Evolutionary conservation across 23 tunicate genomes (phyloP).

Genomic region (Aplidium turbinatum): DNA sequence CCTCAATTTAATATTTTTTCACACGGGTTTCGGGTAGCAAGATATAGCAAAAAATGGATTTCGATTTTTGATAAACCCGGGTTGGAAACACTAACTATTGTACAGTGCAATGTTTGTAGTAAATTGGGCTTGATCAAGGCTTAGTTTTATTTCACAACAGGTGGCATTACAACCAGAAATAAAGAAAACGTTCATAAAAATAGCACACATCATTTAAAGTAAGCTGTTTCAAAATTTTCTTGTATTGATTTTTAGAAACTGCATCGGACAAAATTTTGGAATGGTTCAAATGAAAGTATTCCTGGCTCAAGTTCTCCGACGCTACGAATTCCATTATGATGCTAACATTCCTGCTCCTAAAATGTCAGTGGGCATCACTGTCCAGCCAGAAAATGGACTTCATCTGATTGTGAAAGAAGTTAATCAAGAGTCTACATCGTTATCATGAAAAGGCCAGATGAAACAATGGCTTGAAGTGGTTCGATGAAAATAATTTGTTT

Average conservation of each 20-base stretch:
- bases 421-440: not conserved
- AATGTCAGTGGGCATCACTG: slow-evolving; percentile 3
- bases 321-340: slow-evolving; percentile 16
- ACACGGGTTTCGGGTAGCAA: too few relatives aligned
- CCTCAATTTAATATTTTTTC: too few relatives aligned
- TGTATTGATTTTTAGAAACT: slow-evolving; percentile 16
- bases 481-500: too few relatives aligned
- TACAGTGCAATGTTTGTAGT: too few relatives aligned
- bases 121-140: too few relatives aligned
- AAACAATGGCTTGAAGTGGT: too few relatives aligned
- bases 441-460: too few relatives aligned
- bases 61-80: too few relatives aligned
- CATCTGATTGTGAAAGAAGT: not conserved
- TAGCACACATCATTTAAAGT: not conserved
- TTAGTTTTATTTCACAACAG: too few relatives aligned
- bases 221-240: too few relatives aligned
- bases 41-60: too few relatives aligned
- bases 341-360: not conserved
- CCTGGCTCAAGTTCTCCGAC: slow-evolving; percentile 40
- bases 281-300: slow-evolving; percentile 50
- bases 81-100: too few relatives aligned
- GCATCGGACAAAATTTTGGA: slow-evolving; percentile 70
- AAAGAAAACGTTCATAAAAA: not conserved
- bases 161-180: not conserved
- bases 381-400: not conserved